Conservation (phyloP, 2,888 invertebrate genomes). For the Pantelozetes paolii region DNA sequence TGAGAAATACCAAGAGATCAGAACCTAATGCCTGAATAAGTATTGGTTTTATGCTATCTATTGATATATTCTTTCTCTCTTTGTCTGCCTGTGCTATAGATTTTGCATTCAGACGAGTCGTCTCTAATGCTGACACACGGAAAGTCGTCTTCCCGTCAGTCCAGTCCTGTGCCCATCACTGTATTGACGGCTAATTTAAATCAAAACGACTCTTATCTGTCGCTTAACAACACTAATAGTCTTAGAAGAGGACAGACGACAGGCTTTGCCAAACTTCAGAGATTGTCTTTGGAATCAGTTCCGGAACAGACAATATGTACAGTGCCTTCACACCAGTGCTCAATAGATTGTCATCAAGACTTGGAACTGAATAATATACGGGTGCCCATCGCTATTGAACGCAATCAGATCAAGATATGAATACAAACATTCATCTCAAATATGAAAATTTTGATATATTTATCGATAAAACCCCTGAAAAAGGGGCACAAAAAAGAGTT, state of each 20-base stretch:
- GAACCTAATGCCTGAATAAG: constrained; percentile 3
- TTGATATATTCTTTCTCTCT: not conserved
- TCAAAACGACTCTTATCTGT: not conserved
- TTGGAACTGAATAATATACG: not conserved
- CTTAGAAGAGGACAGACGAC: constrained; percentile 1
- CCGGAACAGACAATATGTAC: constrained; percentile 16
- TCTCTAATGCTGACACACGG: not conserved
- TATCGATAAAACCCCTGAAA: too few species aligned
- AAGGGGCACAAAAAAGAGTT: too few species aligned
- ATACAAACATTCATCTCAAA: too few species aligned
- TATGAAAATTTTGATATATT: too few species aligned
- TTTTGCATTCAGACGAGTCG: not conserved
- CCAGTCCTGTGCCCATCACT: not conserved
- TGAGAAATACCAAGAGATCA: not conserved
- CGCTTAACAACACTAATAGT: constrained; percentile 4
- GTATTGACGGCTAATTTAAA: constrained; percentile 9
- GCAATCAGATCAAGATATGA: constrained; percentile 14
- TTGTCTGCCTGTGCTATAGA: not conserved
- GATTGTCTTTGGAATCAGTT: constrained; percentile 14
- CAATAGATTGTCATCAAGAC: not conserved
- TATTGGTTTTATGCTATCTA: not conserved
- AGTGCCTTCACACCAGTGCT: constrained; percentile 26
- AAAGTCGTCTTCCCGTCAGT: constrained; percentile 1
- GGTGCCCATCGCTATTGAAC: not conserved
- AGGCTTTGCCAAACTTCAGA: not conserved